Conservation (phyloP, 2,888 invertebrate species). For the Torymus aiolomorphi region DNA sequence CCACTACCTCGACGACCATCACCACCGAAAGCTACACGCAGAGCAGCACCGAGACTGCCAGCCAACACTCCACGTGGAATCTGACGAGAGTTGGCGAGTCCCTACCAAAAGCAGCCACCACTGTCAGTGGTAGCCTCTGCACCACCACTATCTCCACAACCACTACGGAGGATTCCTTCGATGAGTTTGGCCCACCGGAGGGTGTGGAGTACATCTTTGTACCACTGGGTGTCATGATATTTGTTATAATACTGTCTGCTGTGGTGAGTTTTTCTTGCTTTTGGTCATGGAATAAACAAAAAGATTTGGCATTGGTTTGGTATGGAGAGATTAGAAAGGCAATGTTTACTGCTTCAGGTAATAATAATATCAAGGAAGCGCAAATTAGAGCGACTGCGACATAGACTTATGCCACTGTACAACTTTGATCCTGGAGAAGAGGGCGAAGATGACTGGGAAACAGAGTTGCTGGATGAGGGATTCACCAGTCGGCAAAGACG, state of each 20-base stretch:
- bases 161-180: slow-evolving; percentile 69
- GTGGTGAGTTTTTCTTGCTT: slow-evolving; percentile 66
- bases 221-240: slow-evolving; percentile 73
- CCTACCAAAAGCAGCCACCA: slow-evolving; percentile 53
- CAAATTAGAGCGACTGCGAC: slow-evolving; percentile 79
- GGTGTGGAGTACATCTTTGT: slow-evolving; percentile 74
- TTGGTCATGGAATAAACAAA: too few species aligned
- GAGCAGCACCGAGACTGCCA: slow-evolving; percentile 33
- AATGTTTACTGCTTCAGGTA: slow-evolving; percentile 72
- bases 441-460: slow-evolving; percentile 83
- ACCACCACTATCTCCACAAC: slow-evolving; percentile 63
- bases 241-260: slow-evolving; percentile 72
- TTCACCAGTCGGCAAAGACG: slow-evolving; percentile 71
- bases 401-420: slow-evolving; percentile 82
- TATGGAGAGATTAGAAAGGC: too few species aligned
- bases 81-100: slow-evolving; percentile 33
- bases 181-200: slow-evolving; percentile 73
- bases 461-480: slow-evolving; percentile 77
- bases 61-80: slow-evolving; percentile 43
- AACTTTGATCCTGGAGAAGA: slow-evolving; percentile 83
- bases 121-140: slow-evolving; percentile 42
- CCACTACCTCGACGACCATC: background rate
- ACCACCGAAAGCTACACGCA: slow-evolving; percentile 33
- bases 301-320: too few species aligned
- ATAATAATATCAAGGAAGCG: slow-evolving; percentile 77